Percentiles rank a stretch among this genome's conserved stretches.
Conservation (phyloP, 2,888 invertebrate species). For the Caradrina clavipalpis region DNA sequence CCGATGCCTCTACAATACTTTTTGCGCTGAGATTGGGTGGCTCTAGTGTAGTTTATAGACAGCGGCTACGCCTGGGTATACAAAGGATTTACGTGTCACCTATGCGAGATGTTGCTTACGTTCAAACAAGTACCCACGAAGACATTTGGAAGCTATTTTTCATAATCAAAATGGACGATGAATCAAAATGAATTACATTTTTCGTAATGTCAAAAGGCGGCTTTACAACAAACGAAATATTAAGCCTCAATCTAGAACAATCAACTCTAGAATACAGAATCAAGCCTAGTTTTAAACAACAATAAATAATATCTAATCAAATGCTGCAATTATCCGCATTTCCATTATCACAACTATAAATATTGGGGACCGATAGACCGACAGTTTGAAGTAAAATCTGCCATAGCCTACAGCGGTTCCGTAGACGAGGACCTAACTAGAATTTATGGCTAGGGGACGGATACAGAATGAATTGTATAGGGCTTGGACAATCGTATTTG, state of each 20-base stretch:
- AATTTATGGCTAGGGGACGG: slow-evolving; percentile 79
- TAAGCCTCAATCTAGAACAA: slow-evolving; percentile 24
- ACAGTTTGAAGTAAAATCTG: slow-evolving; percentile 67
- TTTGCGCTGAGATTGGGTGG: too few relatives aligned
- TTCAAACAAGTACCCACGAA: too few relatives aligned
- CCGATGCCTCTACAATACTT: too few relatives aligned
- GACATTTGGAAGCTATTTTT: too few relatives aligned
- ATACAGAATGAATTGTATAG: slow-evolving; percentile 66
- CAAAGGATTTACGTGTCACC: too few relatives aligned
- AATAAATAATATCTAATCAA: slow-evolving; percentile 57
- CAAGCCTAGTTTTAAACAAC: slow-evolving; percentile 18
- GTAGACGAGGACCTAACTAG: slow-evolving; percentile 80
- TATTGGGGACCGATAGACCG: slow-evolving; percentile 59
- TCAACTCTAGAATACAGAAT: slow-evolving; percentile 36
- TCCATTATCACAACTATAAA: slow-evolving; percentile 70
- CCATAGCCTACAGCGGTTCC: slow-evolving; percentile 70
- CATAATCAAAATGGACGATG: not conserved
- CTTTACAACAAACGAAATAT: slow-evolving; percentile 4
- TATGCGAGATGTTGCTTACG: too few relatives aligned
- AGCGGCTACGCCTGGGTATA: too few relatives aligned
- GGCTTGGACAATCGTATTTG: slow-evolving; percentile 46
- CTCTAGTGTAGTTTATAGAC: too few relatives aligned
- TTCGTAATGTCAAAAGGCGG: too few relatives aligned
- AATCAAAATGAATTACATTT: too few relatives aligned
- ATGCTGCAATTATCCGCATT: slow-evolving; percentile 62